Conservation (phyloP, 1,140 invertebrate species). For the Cydia strobilella region DNA sequence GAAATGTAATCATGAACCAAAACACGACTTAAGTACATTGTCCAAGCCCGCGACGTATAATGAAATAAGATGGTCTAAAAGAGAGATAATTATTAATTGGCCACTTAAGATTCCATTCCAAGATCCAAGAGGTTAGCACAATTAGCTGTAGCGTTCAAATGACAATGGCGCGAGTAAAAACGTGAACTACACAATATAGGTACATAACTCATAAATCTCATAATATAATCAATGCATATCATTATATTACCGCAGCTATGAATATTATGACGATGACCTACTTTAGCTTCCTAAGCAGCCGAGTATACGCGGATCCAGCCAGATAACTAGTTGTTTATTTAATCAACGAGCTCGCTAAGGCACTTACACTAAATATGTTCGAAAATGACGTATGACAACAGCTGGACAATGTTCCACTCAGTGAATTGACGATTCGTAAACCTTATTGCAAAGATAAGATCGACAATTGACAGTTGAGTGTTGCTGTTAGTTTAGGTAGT, state of each 20-base stretch:
- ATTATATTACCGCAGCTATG: neutral
- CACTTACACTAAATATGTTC: slow-evolving; percentile 24
- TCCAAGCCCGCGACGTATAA: too few relatives aligned
- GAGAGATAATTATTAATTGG: neutral
- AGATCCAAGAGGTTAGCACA: neutral
- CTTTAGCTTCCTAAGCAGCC: slow-evolving; percentile 14
- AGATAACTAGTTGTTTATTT: slow-evolving; percentile 30
- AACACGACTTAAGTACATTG: too few relatives aligned
- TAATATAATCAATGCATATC: neutral
- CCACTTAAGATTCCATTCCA: neutral
- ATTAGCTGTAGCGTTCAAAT: neutral
- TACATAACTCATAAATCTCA: too few relatives aligned
- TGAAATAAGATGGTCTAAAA: too few relatives aligned
- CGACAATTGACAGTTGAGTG: too few relatives aligned
- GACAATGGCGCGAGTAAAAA: neutral
- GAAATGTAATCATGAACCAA: neutral
- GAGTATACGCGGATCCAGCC: neutral
- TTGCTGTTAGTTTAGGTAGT: too few relatives aligned
- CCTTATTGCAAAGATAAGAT: neutral
- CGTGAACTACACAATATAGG: neutral
- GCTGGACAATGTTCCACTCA: neutral
- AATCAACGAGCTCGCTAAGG: slow-evolving; percentile 22
- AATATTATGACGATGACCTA: slow-evolving; percentile 12
- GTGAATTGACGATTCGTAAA: neutral
- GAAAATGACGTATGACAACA: slow-evolving; percentile 4